These are phyloP conservation scores for Peromyscus melanophrys DNA, from an alignment of 2,797 vertebrate genomes.

Conservation along the genomic window DNA sequence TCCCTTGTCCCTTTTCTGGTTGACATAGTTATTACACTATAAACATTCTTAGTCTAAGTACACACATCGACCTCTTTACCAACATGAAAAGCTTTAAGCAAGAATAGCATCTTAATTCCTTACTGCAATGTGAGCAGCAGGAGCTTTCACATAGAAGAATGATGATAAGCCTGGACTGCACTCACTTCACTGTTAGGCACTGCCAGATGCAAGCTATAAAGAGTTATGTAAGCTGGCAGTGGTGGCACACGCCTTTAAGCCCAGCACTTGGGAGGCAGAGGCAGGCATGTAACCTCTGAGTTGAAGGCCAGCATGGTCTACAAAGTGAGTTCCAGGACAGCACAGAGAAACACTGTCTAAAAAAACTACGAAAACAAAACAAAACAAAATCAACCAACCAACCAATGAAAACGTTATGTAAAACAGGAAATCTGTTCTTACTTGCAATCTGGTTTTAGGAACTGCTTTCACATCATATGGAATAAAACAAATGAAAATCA, in stretches of 20 bases:
- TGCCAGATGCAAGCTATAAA: not conserved
- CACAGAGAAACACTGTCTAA: not conserved
- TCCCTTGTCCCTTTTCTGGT: not conserved
- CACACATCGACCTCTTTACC: not conserved
- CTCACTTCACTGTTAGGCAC: not conserved
- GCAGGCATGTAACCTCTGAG: not conserved
- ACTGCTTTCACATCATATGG: conserved; percentile 12
- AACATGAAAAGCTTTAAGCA: not conserved
- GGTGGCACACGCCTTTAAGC: not conserved
- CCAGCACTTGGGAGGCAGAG: not conserved
- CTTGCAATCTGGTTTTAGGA: conserved; percentile 57
- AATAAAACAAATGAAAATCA: conserved; percentile 50
- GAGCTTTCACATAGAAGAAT: not conserved
- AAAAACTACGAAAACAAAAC: not conserved
- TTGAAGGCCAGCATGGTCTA: not conserved
- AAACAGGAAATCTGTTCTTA: conserved; percentile 30
- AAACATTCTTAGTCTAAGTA: conserved; percentile 43
- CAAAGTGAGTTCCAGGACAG: not conserved
- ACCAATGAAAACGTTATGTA: not conserved
- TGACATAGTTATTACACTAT: not conserved
- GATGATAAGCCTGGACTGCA: not conserved
- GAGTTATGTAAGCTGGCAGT: not conserved
- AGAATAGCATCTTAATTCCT: not conserved
- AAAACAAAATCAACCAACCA: not conserved
- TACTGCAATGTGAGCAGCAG: not conserved